Evolutionary conservation across 2,797 vertebrate species (phyloP).

Genomic region (Melopsittacus undulatus): DNA sequence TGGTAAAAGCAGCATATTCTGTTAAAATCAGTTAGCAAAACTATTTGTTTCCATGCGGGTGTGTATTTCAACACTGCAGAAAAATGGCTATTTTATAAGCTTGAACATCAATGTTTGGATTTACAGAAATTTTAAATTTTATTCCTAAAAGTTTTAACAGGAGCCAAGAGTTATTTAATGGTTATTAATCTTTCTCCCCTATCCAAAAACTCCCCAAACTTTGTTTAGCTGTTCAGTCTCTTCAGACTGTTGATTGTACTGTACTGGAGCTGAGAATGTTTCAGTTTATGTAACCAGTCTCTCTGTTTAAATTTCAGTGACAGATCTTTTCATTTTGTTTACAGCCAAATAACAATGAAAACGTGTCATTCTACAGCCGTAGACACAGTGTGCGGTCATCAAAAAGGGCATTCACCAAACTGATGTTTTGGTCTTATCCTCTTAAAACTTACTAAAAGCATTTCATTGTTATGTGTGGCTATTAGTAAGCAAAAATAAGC

Average conservation of each 20-base stretch:
- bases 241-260: slow-evolving; percentile 62
- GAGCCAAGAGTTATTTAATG: slow-evolving; percentile 72
- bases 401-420: slow-evolving; percentile 23
- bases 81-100: slow-evolving; percentile 58
- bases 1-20: slow-evolving; percentile 34
- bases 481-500: slow-evolving; percentile 60
- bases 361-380: slow-evolving; percentile 43
- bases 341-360: slow-evolving; percentile 71
- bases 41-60: slow-evolving; percentile 38
- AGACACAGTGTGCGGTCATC: slow-evolving; percentile 53
- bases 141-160: slow-evolving; percentile 54
- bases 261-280: slow-evolving; percentile 59
- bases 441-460: slow-evolving; percentile 68
- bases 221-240: slow-evolving; percentile 65
- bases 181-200: slow-evolving; percentile 70
- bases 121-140: slow-evolving; percentile 56
- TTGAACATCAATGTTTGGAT: slow-evolving; percentile 56
- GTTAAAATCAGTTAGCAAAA: background rate
- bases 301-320: slow-evolving; percentile 73
- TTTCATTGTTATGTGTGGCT: slow-evolving; percentile 48
- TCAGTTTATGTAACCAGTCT: slow-evolving; percentile 71
- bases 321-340: slow-evolving; percentile 78
- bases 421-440: slow-evolving; percentile 45
- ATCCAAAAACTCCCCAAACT: slow-evolving; percentile 63
- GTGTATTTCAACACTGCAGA: slow-evolving; percentile 38